A percentile compares a stretch with the other conserved stretches of the same genome.
Evolutionary conservation across 2,797 vertebrate genomes (phyloP).

Genomic region (Lateolabrax maculatus): DNA sequence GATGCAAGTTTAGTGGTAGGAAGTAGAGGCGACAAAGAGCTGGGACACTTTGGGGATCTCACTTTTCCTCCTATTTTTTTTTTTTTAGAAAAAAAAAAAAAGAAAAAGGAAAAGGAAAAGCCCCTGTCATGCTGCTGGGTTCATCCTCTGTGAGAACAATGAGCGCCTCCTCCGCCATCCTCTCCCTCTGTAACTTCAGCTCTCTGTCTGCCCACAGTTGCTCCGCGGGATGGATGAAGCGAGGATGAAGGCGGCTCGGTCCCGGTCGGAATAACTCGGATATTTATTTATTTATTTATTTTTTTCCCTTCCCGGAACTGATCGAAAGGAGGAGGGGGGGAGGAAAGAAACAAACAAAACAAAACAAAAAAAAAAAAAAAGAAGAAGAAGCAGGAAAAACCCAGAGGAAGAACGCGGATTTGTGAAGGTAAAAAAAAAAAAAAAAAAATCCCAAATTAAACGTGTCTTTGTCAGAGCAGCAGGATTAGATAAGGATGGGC

Average conservation of each 20-base stretch:
- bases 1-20: conserved; percentile 81
- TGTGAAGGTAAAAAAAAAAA: conserved; percentile 78
- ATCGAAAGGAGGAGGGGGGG: conserved; percentile 15
- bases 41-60: conserved; percentile 64
- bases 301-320: conserved; percentile 30
- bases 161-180: conserved; percentile 42
- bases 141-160: conserved; percentile 38
- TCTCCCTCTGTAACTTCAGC: conserved; percentile 55
- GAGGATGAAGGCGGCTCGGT: conserved; percentile 72
- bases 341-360: not conserved
- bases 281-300: no score
- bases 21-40: conserved; percentile 71
- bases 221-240: conserved; percentile 71
- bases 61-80: conserved; percentile 24
- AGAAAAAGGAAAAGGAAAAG: no score
- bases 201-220: conserved; percentile 23
- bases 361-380: no score
- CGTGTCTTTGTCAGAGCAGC: conserved; percentile 57
- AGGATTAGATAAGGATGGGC: conserved; percentile 69
- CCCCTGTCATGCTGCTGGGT: conserved; percentile 56
- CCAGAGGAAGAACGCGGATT: conserved; percentile 50
- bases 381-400: conserved; percentile 12
- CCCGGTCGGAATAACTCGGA: conserved; percentile 73
- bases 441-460: conserved; percentile 49
- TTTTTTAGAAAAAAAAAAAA: no score